These are phyloP conservation scores for Drosophila anomalata DNA, from an alignment of 2,888 invertebrate genomes.

Conservation along the genomic window DNA sequence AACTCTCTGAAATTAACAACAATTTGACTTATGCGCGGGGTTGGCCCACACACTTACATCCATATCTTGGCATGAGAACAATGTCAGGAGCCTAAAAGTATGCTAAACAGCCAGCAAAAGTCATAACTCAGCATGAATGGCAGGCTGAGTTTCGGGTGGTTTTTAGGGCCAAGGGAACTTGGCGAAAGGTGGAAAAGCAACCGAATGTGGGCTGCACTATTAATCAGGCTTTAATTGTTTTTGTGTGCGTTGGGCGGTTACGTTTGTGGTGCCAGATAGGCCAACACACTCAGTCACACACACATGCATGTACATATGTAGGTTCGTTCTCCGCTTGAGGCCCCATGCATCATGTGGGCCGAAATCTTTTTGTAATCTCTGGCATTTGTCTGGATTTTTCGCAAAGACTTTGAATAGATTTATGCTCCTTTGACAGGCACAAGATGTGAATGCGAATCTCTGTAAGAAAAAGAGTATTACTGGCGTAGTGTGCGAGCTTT, in stretches of 20 bases:
- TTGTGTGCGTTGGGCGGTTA: slow-evolving; percentile 55
- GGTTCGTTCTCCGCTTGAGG: slow-evolving; percentile 26
- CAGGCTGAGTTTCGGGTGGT: slow-evolving; percentile 6
- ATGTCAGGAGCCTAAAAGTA: slow-evolving; percentile 70
- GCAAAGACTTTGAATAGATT: slow-evolving; percentile 80
- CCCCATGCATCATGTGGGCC: slow-evolving; percentile 76
- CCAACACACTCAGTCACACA: slow-evolving; percentile 23
- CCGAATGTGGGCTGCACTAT: slow-evolving; percentile 74
- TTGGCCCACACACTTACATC: slow-evolving; percentile 25
- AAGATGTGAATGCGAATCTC: slow-evolving; percentile 70
- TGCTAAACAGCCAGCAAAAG: slow-evolving; percentile 76
- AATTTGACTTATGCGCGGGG: slow-evolving; percentile 75
- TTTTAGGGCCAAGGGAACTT: slow-evolving; percentile 47
- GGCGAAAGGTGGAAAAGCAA: slow-evolving; percentile 69
- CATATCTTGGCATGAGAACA: slow-evolving; percentile 23
- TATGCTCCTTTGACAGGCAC: slow-evolving; percentile 77
- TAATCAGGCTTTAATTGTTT: slow-evolving; percentile 79
- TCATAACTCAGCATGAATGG: slow-evolving; percentile 66
- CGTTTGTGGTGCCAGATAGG: slow-evolving; percentile 50
- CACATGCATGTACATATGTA: slow-evolving; percentile 15
- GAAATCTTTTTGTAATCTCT: slow-evolving; percentile 80
- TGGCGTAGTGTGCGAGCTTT: slow-evolving; percentile 52
- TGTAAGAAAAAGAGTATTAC: slow-evolving; percentile 20
- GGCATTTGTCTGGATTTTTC: slow-evolving; percentile 80
- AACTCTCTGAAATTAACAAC: slow-evolving; percentile 75